phyloP scores from a whole-genome alignment of 2,113 vertebrate species.

The Larimichthys polyactis region DNA sequence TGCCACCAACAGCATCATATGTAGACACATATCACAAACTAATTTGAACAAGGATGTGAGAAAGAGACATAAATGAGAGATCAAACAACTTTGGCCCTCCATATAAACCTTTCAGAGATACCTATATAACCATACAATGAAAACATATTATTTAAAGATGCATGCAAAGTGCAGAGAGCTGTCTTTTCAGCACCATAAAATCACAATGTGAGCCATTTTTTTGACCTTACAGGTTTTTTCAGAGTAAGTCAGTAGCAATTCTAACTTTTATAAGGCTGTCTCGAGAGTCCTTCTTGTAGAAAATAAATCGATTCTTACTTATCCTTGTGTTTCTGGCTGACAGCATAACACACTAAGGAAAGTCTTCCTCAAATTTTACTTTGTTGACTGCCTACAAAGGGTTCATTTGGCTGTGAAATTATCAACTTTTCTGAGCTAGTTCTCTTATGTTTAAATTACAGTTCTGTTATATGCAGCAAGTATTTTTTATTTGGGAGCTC shows the following conservation, averaged over 20 bases:
- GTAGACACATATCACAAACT: too few species aligned
- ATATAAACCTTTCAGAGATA: too few species aligned
- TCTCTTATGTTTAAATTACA: conserved; percentile 2
- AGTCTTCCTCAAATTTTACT: conserved; percentile 3
- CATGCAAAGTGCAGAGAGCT: too few species aligned
- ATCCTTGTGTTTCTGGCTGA: conserved; percentile 7
- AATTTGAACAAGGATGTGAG: too few species aligned
- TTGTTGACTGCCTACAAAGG: background rate
- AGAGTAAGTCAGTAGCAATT: background rate
- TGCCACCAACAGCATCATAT: too few species aligned
- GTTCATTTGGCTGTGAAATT: conserved; percentile 1
- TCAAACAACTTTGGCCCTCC: too few species aligned
- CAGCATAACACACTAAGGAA: background rate
- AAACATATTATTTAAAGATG: too few species aligned
- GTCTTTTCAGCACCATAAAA: background rate
- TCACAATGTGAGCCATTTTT: background rate
- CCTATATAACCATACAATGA: too few species aligned
- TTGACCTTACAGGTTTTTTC: conserved; percentile 2
- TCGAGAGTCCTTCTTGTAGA: background rate
- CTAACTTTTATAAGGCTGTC: background rate
- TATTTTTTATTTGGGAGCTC: background rate
- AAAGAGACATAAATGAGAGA: too few species aligned
- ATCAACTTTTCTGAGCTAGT: background rate
- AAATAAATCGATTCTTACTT: background rate
- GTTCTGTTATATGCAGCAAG: background rate